Base-by-base conservation (phyloP, 1,140 invertebrate genomes). In the Mylabris phalerata region DNA sequence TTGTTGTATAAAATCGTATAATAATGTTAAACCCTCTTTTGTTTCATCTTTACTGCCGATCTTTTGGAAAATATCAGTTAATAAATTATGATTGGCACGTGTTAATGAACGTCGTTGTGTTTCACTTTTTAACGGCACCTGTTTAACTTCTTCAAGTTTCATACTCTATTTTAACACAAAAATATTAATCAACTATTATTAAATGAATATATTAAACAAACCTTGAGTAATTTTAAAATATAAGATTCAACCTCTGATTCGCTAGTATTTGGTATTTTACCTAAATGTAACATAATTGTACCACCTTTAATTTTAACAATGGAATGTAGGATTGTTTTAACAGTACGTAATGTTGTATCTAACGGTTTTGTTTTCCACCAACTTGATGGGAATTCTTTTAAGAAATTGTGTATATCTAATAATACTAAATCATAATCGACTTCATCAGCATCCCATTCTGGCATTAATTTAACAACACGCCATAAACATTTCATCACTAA, bases 51-150 rank as follows among this genome's bases (percentile, higher is more conserved):
- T 93, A 10, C 85, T 89, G 24, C 92, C 92, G 65, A 97, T 95
- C 67, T 95, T 88, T 71, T 90, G 91, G 66, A 97, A 92, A 68
- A 97, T 97, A 65, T 92, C 87, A 0, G 89, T 88, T 50, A 97
- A 75, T 64, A 89, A 84, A 56, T 93, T 91, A 69, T 93, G 90
- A 4, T 87, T 85, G 25, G 80, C 79, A 64, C 89, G 84, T 1
- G 88, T 85, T 42, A 91, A 66, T 41, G 80, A 75, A 62, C 79
- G 79, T 57, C 75, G 64, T 71, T 73, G 62, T 61, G 78, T 40
- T 6, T 79, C 62, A 76, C 71, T 61, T 48, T 72, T 67, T 66
- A 69, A 70, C 4, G 77, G 71, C 5, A 73, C 66, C 42, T 75
- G 68, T 63, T 75, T 75, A 4, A 75, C 71, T 50, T 79, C 77